Evolutionary conservation across 2,888 invertebrate genomes (phyloP).

Genomic region (Sycophila texana): DNA sequence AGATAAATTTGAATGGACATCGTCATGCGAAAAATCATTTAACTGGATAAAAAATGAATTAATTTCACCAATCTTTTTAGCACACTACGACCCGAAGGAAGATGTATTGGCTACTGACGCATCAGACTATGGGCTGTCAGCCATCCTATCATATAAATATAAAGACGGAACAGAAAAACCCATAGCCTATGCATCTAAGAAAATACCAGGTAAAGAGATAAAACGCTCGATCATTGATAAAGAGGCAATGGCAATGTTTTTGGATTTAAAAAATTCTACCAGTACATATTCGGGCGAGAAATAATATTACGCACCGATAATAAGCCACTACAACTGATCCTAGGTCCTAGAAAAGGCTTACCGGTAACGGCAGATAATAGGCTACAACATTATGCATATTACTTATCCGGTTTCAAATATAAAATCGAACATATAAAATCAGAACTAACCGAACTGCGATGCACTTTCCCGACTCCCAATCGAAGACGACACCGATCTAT

Average conservation of each 20-base stretch:
- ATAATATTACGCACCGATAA: constrained; percentile 56
- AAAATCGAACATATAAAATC: too few species aligned
- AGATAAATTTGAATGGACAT: constrained; percentile 61
- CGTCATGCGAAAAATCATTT: constrained; percentile 17
- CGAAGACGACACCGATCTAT: too few species aligned
- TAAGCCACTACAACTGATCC: constrained; percentile 52
- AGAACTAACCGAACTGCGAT: too few species aligned
- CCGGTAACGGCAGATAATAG: neutral
- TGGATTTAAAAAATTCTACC: constrained; percentile 49
- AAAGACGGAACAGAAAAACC: constrained; percentile 19
- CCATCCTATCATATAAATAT: constrained; percentile 27
- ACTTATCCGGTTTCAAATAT: too few species aligned
- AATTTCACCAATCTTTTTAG: constrained; percentile 10
- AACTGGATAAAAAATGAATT: constrained; percentile 30
- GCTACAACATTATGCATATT: too few species aligned
- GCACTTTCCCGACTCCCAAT: too few species aligned
- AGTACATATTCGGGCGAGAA: constrained; percentile 50
- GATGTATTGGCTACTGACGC: constrained; percentile 3
- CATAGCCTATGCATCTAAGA: constrained; percentile 11
- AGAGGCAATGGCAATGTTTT: constrained; percentile 57
- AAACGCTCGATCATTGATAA: constrained; percentile 56
- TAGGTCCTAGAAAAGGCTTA: constrained; percentile 49
- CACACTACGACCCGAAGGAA: constrained; percentile 25
- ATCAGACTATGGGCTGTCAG: constrained; percentile 28
- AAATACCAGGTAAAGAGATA: constrained; percentile 43